Percentiles rank a stretch among this genome's conserved stretches.
These are phyloP conservation scores for Anticlea derivata DNA, from an alignment of 2,888 invertebrate species.

Conservation along the genomic window DNA sequence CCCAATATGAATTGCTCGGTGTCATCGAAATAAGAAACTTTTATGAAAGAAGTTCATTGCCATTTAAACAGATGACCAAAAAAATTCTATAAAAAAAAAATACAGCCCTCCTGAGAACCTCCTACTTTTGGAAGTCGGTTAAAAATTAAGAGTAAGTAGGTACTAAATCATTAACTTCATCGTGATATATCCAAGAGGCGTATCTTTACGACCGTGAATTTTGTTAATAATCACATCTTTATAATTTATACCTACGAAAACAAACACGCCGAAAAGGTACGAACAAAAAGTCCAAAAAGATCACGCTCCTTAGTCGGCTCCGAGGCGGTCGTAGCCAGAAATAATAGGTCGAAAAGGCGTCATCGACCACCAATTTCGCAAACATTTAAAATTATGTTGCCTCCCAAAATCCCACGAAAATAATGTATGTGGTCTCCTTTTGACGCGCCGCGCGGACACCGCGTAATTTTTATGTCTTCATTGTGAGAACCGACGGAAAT, in stretches of 20 bases:
- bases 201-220: constrained; percentile 50
- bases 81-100: too few relatives aligned
- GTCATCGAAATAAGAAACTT: neutral
- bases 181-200: constrained; percentile 33
- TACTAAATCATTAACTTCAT: constrained; percentile 25
- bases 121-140: too few relatives aligned
- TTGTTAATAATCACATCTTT: constrained; percentile 75
- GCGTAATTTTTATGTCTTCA: constrained; percentile 82
- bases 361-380: constrained; percentile 78
- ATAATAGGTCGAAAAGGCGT: constrained; percentile 80
- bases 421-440: constrained; percentile 77
- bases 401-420: constrained; percentile 63
- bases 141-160: constrained; percentile 5
- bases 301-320: constrained; percentile 66
- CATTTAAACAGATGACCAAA: constrained; percentile 7
- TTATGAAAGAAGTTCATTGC: constrained; percentile 4
- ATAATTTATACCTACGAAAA: constrained; percentile 72
- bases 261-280: constrained; percentile 69
- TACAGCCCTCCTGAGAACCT: too few relatives aligned
- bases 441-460: constrained; percentile 65
- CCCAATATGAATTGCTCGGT: constrained; percentile 10
- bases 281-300: constrained; percentile 52
- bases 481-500: constrained; percentile 69
- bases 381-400: constrained; percentile 60
- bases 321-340: constrained; percentile 65